Conservation (phyloP, 2,888 invertebrate genomes). For the Sylvicola cinctus region DNA sequence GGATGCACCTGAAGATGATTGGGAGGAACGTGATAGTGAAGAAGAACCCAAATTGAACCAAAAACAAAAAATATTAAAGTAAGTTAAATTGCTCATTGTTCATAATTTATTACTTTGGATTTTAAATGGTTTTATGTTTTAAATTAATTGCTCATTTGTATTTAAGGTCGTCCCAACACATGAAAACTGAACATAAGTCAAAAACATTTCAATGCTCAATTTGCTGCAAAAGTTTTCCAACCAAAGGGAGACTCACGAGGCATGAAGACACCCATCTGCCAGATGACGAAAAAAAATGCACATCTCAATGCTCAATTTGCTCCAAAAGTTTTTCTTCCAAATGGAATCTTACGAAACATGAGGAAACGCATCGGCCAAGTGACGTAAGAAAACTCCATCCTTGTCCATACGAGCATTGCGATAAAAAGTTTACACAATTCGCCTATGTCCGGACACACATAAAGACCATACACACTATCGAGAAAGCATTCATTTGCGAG, state of each 20-base stretch:
- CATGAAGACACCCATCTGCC: constrained; percentile 14
- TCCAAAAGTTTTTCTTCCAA: constrained; percentile 9
- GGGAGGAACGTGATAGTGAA: too few relatives aligned
- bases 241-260: constrained; percentile 8
- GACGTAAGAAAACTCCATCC: constrained; percentile 11
- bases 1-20: too few relatives aligned
- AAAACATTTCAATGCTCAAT: constrained; percentile 6
- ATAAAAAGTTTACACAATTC: constrained; percentile 6
- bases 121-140: too few relatives aligned
- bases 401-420: constrained; percentile 13
- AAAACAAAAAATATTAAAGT: too few relatives aligned
- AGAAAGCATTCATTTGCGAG: constrained; percentile 22
- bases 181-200: too few relatives aligned
- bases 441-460: too few relatives aligned
- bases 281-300: constrained; percentile 11
- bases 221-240: constrained; percentile 10
- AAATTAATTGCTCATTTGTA: too few relatives aligned
- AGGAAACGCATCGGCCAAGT: constrained; percentile 12
- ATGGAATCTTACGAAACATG: constrained; percentile 11
- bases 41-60: too few relatives aligned
- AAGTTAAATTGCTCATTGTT: too few relatives aligned
- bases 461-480: background rate
- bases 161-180: too few relatives aligned
- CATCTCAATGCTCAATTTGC: constrained; percentile 8
- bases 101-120: too few relatives aligned